phyloP scores from a whole-genome alignment of 2,888 invertebrate species.

The Spilosoma lubricipeda region DNA sequence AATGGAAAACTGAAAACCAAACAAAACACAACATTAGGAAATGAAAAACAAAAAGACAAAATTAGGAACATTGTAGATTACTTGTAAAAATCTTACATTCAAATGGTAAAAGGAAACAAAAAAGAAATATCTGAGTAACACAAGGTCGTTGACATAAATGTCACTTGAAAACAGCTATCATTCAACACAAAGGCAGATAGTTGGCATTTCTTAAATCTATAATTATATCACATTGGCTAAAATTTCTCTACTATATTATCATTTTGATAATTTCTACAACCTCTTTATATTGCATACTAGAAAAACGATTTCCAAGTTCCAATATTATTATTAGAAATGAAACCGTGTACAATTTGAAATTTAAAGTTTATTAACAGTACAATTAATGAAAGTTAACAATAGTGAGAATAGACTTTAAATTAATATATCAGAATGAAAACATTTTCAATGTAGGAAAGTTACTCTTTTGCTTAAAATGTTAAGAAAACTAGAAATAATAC shows the following conservation, averaged over 20 bases:
- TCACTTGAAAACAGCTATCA: slow-evolving; percentile 30
- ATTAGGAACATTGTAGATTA: slow-evolving; percentile 28
- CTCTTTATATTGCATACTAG: neutral
- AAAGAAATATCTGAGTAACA: slow-evolving; percentile 35
- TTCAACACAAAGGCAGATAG: slow-evolving; percentile 34
- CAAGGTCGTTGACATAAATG: slow-evolving; percentile 60
- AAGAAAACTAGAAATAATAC: neutral
- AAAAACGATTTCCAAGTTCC: slow-evolving; percentile 2
- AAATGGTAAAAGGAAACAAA: slow-evolving; percentile 32
- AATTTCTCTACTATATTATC: neutral
- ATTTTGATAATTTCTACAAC: neutral
- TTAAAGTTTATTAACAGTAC: too few species aligned
- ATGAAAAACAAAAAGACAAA: slow-evolving; percentile 87
- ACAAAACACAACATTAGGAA: slow-evolving; percentile 59
- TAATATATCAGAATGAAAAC: neutral
- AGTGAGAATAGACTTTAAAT: neutral
- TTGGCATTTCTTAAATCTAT: slow-evolving; percentile 7
- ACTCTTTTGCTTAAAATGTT: neutral
- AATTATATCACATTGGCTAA: neutral
- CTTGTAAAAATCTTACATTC: slow-evolving; percentile 3
- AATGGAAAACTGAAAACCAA: slow-evolving; percentile 98
- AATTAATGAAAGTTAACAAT: neutral
- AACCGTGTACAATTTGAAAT: slow-evolving; percentile 3
- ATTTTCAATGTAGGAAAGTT: neutral
- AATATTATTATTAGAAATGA: slow-evolving; percentile 4